Base-by-base conservation (phyloP, 30 jellyfish, hydroid and myxozoan species). In the Rhopilema esculentum region DNA sequence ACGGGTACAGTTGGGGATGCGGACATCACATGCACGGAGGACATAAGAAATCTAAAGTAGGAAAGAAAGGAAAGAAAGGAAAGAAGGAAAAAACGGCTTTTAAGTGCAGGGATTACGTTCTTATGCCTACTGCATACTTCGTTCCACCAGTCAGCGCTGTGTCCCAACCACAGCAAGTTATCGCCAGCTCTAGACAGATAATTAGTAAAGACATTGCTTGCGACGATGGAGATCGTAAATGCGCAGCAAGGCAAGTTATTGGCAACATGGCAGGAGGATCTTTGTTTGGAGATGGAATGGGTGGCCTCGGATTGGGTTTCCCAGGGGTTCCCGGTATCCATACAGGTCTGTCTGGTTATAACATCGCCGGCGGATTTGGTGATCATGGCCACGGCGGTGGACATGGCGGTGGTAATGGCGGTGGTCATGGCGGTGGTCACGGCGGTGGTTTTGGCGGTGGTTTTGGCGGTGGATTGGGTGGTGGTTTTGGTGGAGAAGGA, bases 191-290 rank as follows among this genome's bases (percentile, higher is more conserved):
- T 27, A 62, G 99, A 28, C 95, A 89, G 66, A 76, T 63, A 67
- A 89, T 94, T 73, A 91, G 85, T 89, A 94, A 94, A 69, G 99
- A 94, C 66, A 84, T 94, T 25, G 99, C 99, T 29, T 94, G 99
- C 95, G 75, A 78, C 69, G 99, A 94, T 30, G 95, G 87, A 18
- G 99, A 94, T 67, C 73, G 88, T 16, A 71, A 71, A 49, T 94
- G 99, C 61, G 97, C 97, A 0, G 93, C 91, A n/a, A 79, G 92
- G n/a, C 99, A 94, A 71, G 99, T 94, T 62, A 94, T 94, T 4
- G 99, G 99, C 2, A 94, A 89, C 95, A 94, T 94, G 99, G 99
- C 99, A 23, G 99, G 99, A 4, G 99, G 99, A 48, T 94, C 99
- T 18, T 49, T 94, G 32, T 94, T 94, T 84, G 99, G 99, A 21